Percentiles rank a stretch among this genome's conserved stretches.
Conservation (phyloP, 2,888 invertebrate species). For the Idaea dimidiata region DNA sequence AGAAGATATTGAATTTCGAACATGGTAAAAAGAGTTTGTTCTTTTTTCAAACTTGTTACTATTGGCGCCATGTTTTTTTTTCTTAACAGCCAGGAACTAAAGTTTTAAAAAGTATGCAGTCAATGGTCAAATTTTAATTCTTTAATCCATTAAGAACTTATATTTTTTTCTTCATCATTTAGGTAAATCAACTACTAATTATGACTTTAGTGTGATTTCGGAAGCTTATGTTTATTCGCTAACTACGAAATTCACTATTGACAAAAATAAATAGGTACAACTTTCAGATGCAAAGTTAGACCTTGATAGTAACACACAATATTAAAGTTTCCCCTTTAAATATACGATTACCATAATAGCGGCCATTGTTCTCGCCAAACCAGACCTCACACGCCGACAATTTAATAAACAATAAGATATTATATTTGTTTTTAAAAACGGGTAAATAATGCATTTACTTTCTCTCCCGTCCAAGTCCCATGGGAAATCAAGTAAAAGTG, state of each 20-base stretch:
- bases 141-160: too few species aligned
- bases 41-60: neutral
- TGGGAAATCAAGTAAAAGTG: constrained; percentile 47
- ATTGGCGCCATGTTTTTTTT: constrained; percentile 2
- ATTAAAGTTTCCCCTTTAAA: neutral
- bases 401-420: constrained; percentile 7
- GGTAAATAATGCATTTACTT: constrained; percentile 12
- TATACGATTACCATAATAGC: neutral
- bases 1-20: constrained; percentile 60
- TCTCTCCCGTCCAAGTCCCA: constrained; percentile 44
- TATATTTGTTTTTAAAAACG: constrained; percentile 7
- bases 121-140: neutral
- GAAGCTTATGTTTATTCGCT: too few species aligned
- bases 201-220: too few species aligned
- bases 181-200: too few species aligned
- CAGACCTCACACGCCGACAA: constrained; percentile 6
- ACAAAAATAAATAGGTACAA: too few species aligned
- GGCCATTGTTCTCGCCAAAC: neutral
- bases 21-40: constrained; percentile 20
- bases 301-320: neutral
- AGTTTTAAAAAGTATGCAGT: neutral
- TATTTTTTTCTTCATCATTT: too few species aligned
- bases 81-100: neutral
- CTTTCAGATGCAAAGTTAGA: too few species aligned
- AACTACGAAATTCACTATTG: too few species aligned